A percentile compares a stretch with the other conserved stretches of the same genome.
These are phyloP conservation scores for Meteorus cinctellus DNA, from an alignment of 2,888 invertebrate species.

Conservation along the genomic window DNA sequence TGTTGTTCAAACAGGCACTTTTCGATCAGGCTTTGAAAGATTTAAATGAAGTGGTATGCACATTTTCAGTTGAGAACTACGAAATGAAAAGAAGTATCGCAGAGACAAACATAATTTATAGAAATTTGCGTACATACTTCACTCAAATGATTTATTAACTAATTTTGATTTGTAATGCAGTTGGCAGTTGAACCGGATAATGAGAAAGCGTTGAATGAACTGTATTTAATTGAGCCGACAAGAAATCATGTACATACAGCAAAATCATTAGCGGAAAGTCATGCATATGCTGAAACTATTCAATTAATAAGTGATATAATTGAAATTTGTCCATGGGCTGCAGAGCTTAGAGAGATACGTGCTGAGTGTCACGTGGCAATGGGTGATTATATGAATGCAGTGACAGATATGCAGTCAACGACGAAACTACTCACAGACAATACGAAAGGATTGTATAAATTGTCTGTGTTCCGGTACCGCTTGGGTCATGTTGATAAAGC, in stretches of 20 bases:
- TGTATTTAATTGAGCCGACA: constrained; percentile 80
- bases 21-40: constrained; percentile 88
- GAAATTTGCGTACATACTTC: neutral
- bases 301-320: constrained; percentile 79
- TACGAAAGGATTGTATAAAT: constrained; percentile 87
- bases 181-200: constrained; percentile 84
- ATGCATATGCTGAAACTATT: constrained; percentile 78
- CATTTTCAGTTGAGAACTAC: constrained; percentile 24
- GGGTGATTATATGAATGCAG: constrained; percentile 89
- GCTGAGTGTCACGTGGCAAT: constrained; percentile 87
- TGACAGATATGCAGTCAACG: constrained; percentile 91
- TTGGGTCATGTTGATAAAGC: constrained; percentile 94
- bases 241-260: constrained; percentile 79
- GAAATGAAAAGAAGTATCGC: neutral
- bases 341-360: constrained; percentile 86
- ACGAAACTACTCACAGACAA: constrained; percentile 95
- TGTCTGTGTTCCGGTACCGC: constrained; percentile 90
- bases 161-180: constrained; percentile 69
- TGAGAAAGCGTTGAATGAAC: constrained; percentile 80
- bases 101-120: constrained; percentile 30
- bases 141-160: neutral
- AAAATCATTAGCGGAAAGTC: constrained; percentile 78
- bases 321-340: constrained; percentile 93
- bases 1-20: constrained; percentile 92
- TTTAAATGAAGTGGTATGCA: constrained; percentile 87